Evolutionary conservation across 1,140 invertebrate species (phyloP).

Genomic region (Lepidostoma basale): DNA sequence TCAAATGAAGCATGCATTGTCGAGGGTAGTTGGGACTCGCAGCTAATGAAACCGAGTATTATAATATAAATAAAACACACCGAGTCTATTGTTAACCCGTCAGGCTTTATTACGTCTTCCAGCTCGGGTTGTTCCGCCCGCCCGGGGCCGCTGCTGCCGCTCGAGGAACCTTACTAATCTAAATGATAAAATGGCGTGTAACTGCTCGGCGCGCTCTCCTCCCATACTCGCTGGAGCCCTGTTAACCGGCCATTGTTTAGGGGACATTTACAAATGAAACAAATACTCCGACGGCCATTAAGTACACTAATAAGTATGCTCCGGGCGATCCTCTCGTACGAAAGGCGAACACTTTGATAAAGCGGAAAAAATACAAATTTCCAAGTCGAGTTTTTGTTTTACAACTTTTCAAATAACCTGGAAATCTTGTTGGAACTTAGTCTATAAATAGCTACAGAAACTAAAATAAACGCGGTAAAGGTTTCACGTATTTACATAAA

Average conservation of each 20-base stretch:
- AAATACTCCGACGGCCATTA: not conserved
- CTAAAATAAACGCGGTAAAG: too few relatives aligned
- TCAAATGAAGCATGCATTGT: not conserved
- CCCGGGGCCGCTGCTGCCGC: not conserved
- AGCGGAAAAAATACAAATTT: not conserved
- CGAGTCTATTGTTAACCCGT: slow-evolving; percentile 1
- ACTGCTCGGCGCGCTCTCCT: slow-evolving; percentile 22
- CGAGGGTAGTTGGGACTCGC: too few relatives aligned
- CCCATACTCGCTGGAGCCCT: not conserved
- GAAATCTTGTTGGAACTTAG: too few relatives aligned
- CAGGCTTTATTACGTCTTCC: slow-evolving; percentile 8
- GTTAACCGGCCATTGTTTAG: slow-evolving; percentile 4
- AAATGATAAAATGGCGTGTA: slow-evolving; percentile 36
- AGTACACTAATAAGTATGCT: slow-evolving; percentile 17
- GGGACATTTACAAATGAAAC: slow-evolving; percentile 28
- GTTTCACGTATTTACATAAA: too few relatives aligned
- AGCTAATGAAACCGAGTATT: not conserved
- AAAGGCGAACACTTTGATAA: slow-evolving; percentile 3
- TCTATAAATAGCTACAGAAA: too few relatives aligned
- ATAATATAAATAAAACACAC: too few relatives aligned
- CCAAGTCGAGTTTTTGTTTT: too few relatives aligned
- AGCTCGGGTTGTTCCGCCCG: slow-evolving; percentile 6
- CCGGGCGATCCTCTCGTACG: not conserved
- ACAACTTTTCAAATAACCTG: too few relatives aligned
- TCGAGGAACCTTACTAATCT: slow-evolving; percentile 20